phyloP scores from a whole-genome alignment of 2,797 vertebrate genomes.

The Tiaroga cobitis region DNA sequence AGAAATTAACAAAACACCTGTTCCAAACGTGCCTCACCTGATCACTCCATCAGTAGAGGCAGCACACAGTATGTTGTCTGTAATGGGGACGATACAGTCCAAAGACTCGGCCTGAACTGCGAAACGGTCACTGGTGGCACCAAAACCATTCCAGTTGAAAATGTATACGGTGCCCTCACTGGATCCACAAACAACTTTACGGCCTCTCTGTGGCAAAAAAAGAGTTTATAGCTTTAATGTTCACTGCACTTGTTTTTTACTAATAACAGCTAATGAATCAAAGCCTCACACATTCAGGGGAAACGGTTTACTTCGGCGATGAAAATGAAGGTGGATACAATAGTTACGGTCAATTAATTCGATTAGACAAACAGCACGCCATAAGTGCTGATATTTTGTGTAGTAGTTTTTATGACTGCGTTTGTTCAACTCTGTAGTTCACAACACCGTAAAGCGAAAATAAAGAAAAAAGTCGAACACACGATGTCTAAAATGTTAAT shows the following conservation, averaged over 20 bases:
- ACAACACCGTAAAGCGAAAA: neutral
- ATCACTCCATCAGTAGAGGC: slow-evolving; percentile 92
- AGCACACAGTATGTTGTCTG: slow-evolving; percentile 87
- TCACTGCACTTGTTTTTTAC: neutral
- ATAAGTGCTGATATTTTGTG: neutral
- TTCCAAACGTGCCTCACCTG: slow-evolving; percentile 74
- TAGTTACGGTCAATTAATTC: neutral
- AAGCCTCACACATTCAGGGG: neutral
- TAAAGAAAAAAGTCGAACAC: neutral
- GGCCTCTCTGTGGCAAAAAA: slow-evolving; percentile 75
- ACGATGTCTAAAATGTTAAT: neutral
- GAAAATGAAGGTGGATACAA: neutral
- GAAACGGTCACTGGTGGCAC: slow-evolving; percentile 95
- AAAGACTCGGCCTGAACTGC: slow-evolving; percentile 88
- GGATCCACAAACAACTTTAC: slow-evolving; percentile 92
- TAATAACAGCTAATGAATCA: neutral
- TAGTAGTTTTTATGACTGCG: neutral
- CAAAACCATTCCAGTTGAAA: slow-evolving; percentile 97
- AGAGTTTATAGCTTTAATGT: neutral
- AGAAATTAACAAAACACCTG: neutral
- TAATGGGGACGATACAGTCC: slow-evolving; percentile 88
- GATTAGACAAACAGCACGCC: neutral
- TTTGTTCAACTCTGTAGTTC: neutral
- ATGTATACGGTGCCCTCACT: slow-evolving; percentile 93
- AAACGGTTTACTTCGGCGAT: accelerated